Evolutionary conservation across 2,797 vertebrate genomes (phyloP).

Genomic region (Ciconia nigra): DNA sequence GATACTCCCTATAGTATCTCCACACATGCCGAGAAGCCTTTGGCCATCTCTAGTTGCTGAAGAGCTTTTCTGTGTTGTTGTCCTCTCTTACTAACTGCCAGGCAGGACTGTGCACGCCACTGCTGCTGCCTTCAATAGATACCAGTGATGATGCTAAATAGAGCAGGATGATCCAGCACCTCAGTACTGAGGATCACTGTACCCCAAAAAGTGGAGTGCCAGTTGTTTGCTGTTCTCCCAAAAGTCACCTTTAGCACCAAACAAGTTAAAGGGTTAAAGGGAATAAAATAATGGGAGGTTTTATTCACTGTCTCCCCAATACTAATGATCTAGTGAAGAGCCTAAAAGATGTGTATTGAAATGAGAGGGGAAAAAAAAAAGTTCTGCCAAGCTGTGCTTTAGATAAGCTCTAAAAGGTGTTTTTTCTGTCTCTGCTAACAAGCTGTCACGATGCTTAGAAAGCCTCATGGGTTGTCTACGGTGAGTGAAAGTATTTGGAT

Average conservation of each 20-base stretch:
- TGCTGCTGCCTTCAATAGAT: not conserved
- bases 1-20: not conserved
- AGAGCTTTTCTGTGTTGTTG: not conserved
- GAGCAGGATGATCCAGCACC: not conserved
- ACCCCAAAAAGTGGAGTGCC: not conserved
- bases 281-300: not conserved
- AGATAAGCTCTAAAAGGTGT: conserved; percentile 60
- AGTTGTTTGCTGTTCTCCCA: not conserved
- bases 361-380: not conserved
- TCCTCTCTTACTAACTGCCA: not conserved
- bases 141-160: not conserved
- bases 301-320: not conserved
- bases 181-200: not conserved
- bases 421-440: conserved; percentile 67
- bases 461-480: conserved; percentile 45
- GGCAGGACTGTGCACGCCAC: not conserved
- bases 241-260: not conserved
- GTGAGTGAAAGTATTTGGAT: conserved; percentile 55
- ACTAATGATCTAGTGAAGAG: not conserved
- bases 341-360: not conserved
- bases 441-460: conserved; percentile 60
- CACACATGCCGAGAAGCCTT: not conserved
- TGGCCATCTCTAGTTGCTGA: not conserved
- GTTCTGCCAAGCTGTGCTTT: conserved; percentile 3
- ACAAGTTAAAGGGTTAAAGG: not conserved